Evolutionary conservation across 2,113 vertebrate species (phyloP).

Genomic region (Aviceda subcristata): DNA sequence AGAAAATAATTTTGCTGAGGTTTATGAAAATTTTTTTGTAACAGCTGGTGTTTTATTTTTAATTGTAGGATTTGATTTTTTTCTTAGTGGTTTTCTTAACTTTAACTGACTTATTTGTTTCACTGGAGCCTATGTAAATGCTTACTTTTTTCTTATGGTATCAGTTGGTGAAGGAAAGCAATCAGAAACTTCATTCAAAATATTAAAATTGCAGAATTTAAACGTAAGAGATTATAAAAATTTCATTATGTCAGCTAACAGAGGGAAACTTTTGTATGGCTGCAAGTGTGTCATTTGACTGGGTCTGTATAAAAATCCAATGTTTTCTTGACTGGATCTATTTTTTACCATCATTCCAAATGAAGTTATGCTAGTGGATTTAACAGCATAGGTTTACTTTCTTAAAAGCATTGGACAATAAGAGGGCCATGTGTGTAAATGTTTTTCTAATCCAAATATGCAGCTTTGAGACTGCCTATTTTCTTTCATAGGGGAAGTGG

Average conservation of each 20-base stretch:
- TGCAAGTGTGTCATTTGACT: not conserved
- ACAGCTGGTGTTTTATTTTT: constrained; percentile 21
- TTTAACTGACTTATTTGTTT: not conserved
- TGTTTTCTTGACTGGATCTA: not conserved
- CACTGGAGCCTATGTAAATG: not conserved
- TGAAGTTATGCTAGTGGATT: not conserved
- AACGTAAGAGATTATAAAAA: not conserved
- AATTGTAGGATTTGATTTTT: not conserved
- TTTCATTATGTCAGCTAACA: not conserved
- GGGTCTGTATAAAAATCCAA: not conserved
- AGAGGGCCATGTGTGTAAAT: not conserved
- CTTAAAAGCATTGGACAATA: not conserved
- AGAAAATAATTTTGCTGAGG: constrained; percentile 59
- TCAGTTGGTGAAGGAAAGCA: not conserved
- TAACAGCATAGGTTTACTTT: not conserved
- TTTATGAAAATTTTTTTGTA: constrained; percentile 40
- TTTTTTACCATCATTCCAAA: not conserved
- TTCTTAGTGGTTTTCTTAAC: not conserved
- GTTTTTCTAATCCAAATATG: not conserved
- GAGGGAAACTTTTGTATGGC: not conserved
- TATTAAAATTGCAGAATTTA: not conserved
- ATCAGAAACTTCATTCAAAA: not conserved
- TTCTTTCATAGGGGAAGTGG: not conserved
- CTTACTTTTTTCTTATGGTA: not conserved
- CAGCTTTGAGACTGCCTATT: not conserved